phyloP scores from a whole-genome alignment of 2,888 invertebrate species.

The Macroteleia sp. region DNA sequence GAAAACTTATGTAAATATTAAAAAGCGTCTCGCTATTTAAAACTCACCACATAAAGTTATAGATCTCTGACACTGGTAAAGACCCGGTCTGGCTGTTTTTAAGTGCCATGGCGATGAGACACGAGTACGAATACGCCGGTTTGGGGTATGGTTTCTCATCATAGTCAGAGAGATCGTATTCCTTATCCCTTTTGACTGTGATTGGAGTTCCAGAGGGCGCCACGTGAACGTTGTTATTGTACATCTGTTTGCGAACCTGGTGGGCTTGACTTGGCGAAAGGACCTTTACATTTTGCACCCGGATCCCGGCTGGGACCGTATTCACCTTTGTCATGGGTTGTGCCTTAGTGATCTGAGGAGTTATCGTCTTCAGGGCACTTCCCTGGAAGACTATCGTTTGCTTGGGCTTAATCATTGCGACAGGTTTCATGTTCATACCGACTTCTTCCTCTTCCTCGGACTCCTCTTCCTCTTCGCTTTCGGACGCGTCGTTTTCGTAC shows the following conservation, averaged over 20 bases:
- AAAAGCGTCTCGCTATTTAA: too few relatives aligned
- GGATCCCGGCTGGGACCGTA: constrained; percentile 73
- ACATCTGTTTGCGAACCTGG: constrained; percentile 80
- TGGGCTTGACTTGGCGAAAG: constrained; percentile 73
- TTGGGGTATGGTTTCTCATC: constrained; percentile 92
- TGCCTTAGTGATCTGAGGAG: constrained; percentile 73
- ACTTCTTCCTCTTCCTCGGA: constrained; percentile 69
- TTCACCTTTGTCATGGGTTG: constrained; percentile 69
- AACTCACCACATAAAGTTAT: constrained; percentile 98
- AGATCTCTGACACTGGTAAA: constrained; percentile 98
- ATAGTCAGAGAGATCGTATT: constrained; percentile 81
- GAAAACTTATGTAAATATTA: too few relatives aligned
- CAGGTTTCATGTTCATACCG: constrained; percentile 40
- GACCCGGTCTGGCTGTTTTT: constrained; percentile 98
- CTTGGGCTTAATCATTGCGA: constrained; percentile 67
- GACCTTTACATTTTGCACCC: constrained; percentile 79
- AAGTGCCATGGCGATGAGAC: constrained; percentile 98
- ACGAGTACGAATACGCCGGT: constrained; percentile 98
- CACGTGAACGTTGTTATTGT: constrained; percentile 78
- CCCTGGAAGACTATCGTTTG: constrained; percentile 68
- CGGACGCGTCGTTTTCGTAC: constrained; percentile 79
- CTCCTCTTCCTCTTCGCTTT: constrained; percentile 61
- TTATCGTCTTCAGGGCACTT: constrained; percentile 70
- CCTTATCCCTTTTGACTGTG: constrained; percentile 76
- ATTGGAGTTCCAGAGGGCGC: constrained; percentile 65